Conservation (phyloP, 2,113 vertebrate species). For the Rhynchomys soricoides region DNA sequence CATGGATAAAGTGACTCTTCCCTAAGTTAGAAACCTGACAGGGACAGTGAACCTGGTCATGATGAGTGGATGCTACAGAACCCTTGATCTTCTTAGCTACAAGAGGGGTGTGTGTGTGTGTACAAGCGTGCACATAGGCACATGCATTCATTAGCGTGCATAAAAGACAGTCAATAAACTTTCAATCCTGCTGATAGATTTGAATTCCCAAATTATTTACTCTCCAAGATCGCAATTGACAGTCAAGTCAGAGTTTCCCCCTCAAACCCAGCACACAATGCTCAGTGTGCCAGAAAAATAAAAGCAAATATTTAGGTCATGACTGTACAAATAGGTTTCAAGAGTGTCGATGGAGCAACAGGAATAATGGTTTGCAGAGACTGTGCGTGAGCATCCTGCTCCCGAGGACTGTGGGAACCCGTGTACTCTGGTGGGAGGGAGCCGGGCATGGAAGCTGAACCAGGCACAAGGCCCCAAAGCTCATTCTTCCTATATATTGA, state of each 20-base stretch:
- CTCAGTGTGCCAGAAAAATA: neutral
- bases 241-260: neutral
- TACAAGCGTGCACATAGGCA: no score
- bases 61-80: neutral
- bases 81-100: neutral
- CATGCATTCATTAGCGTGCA: no score
- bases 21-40: neutral
- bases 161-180: neutral
- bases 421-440: fast-evolving
- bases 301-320: neutral
- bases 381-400: fast-evolving
- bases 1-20: neutral
- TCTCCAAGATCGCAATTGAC: neutral
- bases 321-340: neutral
- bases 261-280: no score
- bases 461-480: neutral
- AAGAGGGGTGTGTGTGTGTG: no score
- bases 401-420: fast-evolving
- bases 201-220: neutral
- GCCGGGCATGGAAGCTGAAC: neutral
- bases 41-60: neutral
- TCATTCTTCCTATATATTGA: conserved; percentile 65
- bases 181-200: neutral
- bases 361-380: fast-evolving
- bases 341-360: fast-evolving